Percentiles rank a stretch among this genome's conserved stretches.
Conservation (phyloP, 2,888 invertebrate genomes). For the Meghimatium bilineatum region DNA sequence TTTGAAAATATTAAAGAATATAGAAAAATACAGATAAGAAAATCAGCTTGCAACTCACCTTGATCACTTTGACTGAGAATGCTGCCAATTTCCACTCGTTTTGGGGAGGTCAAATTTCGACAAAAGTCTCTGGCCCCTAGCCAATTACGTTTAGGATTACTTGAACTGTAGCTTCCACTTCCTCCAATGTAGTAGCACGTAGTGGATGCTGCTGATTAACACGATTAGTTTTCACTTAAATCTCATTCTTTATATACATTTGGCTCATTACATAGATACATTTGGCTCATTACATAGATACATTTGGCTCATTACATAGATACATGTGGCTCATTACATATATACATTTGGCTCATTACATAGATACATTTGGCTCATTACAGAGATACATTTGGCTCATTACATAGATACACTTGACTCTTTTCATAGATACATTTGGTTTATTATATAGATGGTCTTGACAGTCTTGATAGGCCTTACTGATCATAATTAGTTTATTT, state of each 20-base stretch:
- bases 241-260: background rate
- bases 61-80: slow-evolving; percentile 63
- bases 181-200: slow-evolving; percentile 65
- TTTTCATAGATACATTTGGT: too few relatives aligned
- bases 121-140: slow-evolving; percentile 60
- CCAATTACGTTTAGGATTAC: slow-evolving; percentile 54
- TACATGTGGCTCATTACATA: background rate
- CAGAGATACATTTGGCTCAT: too few relatives aligned
- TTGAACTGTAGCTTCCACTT: background rate
- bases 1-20: background rate
- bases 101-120: slow-evolving; percentile 38
- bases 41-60: slow-evolving; percentile 52
- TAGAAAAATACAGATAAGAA: background rate
- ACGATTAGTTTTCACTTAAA: background rate
- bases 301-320: too few relatives aligned
- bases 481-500: too few relatives aligned
- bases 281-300: background rate
- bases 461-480: too few relatives aligned
- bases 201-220: slow-evolving; percentile 55
- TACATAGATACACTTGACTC: too few relatives aligned
- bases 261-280: background rate
- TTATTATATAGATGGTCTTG: too few relatives aligned
- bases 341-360: background rate
- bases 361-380: too few relatives aligned
- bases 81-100: slow-evolving; percentile 61